Evolutionary conservation across 2,113 vertebrate genomes (phyloP).

Genomic region (Syngnathus floridae): DNA sequence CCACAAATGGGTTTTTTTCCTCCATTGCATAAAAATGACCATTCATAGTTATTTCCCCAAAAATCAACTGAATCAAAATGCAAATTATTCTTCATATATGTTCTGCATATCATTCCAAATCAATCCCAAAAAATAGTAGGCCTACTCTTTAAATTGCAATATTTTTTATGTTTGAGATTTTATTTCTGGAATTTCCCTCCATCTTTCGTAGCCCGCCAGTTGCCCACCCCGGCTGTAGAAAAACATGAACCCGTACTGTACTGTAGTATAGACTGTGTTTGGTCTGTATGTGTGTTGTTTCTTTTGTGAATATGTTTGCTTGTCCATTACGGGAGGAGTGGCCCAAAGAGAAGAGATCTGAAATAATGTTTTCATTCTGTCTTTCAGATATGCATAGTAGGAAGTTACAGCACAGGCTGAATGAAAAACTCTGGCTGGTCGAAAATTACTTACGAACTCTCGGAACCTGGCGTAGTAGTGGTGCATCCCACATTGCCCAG

Average conservation of each 20-base stretch:
- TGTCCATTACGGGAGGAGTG: slow-evolving; percentile 56
- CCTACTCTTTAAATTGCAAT: too few species aligned
- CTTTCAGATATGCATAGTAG: slow-evolving; percentile 81
- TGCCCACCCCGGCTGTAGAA: too few species aligned
- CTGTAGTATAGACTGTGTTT: neutral
- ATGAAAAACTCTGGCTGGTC: slow-evolving; percentile 76
- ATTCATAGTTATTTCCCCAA: too few species aligned
- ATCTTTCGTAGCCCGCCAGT: too few species aligned
- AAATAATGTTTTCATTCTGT: slow-evolving; percentile 80
- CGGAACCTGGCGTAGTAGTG: slow-evolving; percentile 75
- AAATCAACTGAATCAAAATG: too few species aligned
- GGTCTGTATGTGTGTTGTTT: slow-evolving; percentile 27
- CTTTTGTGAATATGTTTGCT: slow-evolving; percentile 42
- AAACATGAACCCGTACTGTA: neutral
- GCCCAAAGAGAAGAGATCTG: slow-evolving; percentile 82
- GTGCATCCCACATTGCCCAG: slow-evolving; percentile 67
- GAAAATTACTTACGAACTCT: slow-evolving; percentile 75
- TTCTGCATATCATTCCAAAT: too few species aligned
- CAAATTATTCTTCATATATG: too few species aligned
- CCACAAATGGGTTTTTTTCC: too few species aligned
- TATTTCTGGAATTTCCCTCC: too few species aligned
- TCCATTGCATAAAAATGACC: too few species aligned
- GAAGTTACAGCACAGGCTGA: slow-evolving; percentile 77
- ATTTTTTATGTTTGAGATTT: too few species aligned
- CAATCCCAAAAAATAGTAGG: too few species aligned